phyloP scores from a whole-genome alignment of 2,797 vertebrate species.

The Bufotes viridis region DNA sequence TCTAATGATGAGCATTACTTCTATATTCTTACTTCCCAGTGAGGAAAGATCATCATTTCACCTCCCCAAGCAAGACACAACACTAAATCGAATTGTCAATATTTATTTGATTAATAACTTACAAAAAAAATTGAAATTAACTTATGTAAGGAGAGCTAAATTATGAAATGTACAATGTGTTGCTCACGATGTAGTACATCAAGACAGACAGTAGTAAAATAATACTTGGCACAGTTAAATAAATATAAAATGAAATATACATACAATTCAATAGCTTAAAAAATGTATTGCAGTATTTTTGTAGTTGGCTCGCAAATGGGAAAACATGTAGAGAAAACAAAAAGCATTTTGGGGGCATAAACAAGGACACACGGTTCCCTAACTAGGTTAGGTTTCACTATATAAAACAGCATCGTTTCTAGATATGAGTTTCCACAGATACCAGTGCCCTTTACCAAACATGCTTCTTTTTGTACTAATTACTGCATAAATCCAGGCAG shows the following conservation, averaged over 20 bases:
- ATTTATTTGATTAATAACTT: conserved; percentile 87
- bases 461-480: background rate
- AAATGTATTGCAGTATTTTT: conserved; percentile 65
- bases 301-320: conserved; percentile 67
- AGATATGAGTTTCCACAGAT: conserved; percentile 55
- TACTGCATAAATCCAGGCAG: conserved; percentile 46
- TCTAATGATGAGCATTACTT: no score
- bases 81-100: conserved; percentile 77
- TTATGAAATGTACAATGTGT: conserved; percentile 82
- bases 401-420: conserved; percentile 60
- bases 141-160: conserved; percentile 82
- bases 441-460: conserved; percentile 34
- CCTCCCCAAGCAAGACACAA: background rate
- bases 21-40: no score
- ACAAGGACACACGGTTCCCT: conserved; percentile 67
- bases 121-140: conserved; percentile 81
- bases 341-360: conserved; percentile 71
- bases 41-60: background rate
- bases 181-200: conserved; percentile 79
- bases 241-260: conserved; percentile 81
- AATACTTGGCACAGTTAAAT: conserved; percentile 85
- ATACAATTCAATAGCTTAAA: conserved; percentile 72
- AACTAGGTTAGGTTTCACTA: conserved; percentile 67
- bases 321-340: conserved; percentile 61
- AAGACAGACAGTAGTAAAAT: conserved; percentile 82